Base-by-base conservation (phyloP, 1,140 invertebrate species). In the Chelonus insularis region DNA sequence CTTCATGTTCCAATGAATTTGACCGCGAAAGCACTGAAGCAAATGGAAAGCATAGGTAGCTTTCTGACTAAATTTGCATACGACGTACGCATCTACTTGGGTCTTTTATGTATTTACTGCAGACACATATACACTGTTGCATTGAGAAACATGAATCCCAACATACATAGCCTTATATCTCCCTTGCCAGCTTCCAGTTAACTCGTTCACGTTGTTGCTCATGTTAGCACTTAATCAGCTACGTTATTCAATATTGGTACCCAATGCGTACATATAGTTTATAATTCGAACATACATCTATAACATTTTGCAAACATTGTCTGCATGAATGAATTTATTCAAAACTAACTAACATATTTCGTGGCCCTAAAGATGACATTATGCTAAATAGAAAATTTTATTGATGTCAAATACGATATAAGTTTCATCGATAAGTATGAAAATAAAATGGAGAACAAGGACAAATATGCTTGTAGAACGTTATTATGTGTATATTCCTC, bases 151-250 rank as follows among this genome's bases (percentile, higher is more conserved):
- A 16, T 56, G 32, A 56, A 21, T 41, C 36, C 32, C 4, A 37
- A 7, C 9, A 14, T 25, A 23, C 4, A 34, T 7, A 4, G 23
- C 16, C 25, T 29, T 29, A 29, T 29, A 29, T 29, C 25, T 29
- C 25, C 25, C 25, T 29, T 29, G 48, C 23, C 8, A 39, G 16
- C 14, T 37, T 12, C 51, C 11, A 14, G 51, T 37, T 36, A 36
- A 4, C 32, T 48, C 50, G 20, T 20, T 51, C 32, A 29, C 37
- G 37, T 45, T 32, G 21, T 25, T 43, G 36, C 34, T 37, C 43
- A 47, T 64, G 21, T 60, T 57, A 55, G 63, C 58, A 64, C 54
- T 64, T 64, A 64, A 64, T 64, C 63, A 64, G 54, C 57, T 56
- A 41, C 48, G 57, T 60, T 56, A 60, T 64, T 64, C 57, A 60